Evolutionary conservation across 2,888 invertebrate species (phyloP).

Genomic region (Nomada hirtipes): DNA sequence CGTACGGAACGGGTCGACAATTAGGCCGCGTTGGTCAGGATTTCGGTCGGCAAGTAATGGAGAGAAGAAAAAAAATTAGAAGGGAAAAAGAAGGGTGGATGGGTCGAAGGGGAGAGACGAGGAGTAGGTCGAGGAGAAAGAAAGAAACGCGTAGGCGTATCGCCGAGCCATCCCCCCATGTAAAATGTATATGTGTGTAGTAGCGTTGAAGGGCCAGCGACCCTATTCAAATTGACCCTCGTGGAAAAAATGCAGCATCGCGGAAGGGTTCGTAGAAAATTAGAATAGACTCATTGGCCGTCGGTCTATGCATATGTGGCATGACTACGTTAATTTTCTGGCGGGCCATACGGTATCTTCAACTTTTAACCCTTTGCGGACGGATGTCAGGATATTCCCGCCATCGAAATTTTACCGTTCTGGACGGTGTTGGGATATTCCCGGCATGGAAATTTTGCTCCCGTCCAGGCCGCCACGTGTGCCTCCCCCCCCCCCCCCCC

Average conservation of each 20-base stretch:
- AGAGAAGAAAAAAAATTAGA: neutral
- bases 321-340: conserved; percentile 81
- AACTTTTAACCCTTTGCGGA: conserved; percentile 36
- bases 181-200: conserved; percentile 10
- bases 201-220: conserved; percentile 21
- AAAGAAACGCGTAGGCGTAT: conserved; percentile 77
- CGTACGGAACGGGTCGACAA: conserved; percentile 11
- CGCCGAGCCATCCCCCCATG: conserved; percentile 44
- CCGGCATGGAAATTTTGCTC: no score
- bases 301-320: conserved; percentile 78
- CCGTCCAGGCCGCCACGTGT: no score
- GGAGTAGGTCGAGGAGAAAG: conserved; percentile 36
- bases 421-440: neutral
- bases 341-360: conserved; percentile 73
- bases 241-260: conserved; percentile 75
- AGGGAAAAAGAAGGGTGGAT: neutral
- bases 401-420: neutral
- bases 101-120: neutral
- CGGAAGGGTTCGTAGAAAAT: conserved; percentile 79
- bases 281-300: conserved; percentile 78
- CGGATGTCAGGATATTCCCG: neutral
- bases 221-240: conserved; percentile 84
- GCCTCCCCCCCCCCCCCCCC: no score
- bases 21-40: conserved; percentile 8
- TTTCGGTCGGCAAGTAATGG: neutral